Evolutionary conservation across 2,888 invertebrate species (phyloP).

Genomic region (Scaptomyza caliginosa): DNA sequence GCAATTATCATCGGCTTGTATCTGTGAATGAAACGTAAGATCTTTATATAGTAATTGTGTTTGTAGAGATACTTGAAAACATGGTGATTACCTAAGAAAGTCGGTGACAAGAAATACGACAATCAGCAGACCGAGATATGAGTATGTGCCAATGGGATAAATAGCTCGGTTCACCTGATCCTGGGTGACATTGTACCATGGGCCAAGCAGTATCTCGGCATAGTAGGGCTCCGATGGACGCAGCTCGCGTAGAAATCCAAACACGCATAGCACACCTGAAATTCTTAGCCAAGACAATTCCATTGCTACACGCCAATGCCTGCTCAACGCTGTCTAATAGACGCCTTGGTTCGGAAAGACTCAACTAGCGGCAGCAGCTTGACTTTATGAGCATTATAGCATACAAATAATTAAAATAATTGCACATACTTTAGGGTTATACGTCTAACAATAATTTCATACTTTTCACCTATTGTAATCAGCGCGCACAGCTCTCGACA

Average conservation of each 20-base stretch:
- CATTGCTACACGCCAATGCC: slow-evolving; percentile 22
- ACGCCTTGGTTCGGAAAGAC: neutral
- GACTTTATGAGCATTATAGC: neutral
- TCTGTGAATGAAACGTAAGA: slow-evolving; percentile 74
- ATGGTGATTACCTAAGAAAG: slow-evolving; percentile 85
- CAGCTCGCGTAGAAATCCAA: slow-evolving; percentile 92
- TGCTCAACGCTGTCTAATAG: slow-evolving; percentile 45
- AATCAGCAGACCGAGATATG: slow-evolving; percentile 90
- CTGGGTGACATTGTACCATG: slow-evolving; percentile 90
- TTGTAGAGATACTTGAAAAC: neutral
- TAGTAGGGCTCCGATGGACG: slow-evolving; percentile 94
- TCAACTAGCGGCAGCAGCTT: neutral
- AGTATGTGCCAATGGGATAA: slow-evolving; percentile 94
- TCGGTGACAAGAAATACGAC: slow-evolving; percentile 94
- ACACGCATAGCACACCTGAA: slow-evolving; percentile 89
- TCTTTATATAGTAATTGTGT: neutral
- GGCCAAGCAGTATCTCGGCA: slow-evolving; percentile 90
- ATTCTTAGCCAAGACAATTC: slow-evolving; percentile 87
- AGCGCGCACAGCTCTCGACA: slow-evolving; percentile 8
- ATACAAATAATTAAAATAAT: slow-evolving; percentile 59
- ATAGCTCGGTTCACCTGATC: slow-evolving; percentile 86
- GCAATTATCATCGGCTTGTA: slow-evolving; percentile 96
- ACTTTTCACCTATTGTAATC: slow-evolving; percentile 44
- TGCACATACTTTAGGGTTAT: slow-evolving; percentile 36
- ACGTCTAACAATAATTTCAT: slow-evolving; percentile 25